Conservation (phyloP, 2,113 vertebrate genomes). For the Coracopsis vasa region DNA sequence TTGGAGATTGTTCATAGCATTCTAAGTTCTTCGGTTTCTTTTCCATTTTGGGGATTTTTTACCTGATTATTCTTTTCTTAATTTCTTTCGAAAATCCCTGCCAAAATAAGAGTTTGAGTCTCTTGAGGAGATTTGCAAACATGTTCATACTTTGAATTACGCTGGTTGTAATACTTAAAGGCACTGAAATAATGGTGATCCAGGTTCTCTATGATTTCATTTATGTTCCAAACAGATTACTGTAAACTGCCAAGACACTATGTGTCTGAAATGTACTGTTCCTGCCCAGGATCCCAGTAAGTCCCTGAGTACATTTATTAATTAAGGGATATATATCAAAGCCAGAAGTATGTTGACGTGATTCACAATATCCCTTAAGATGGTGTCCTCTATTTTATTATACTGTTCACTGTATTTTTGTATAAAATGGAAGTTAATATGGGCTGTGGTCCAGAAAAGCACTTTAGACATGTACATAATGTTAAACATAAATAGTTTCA, state of each 20-base stretch:
- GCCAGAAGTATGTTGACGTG: neutral
- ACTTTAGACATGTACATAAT: slow-evolving; percentile 46
- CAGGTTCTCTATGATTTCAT: neutral
- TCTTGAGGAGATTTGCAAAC: neutral
- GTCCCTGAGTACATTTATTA: neutral
- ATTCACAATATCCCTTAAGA: slow-evolving; percentile 65
- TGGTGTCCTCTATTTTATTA: slow-evolving; percentile 64
- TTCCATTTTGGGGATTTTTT: neutral
- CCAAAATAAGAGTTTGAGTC: neutral
- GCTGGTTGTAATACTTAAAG: neutral
- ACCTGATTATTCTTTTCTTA: neutral
- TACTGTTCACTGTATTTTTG: slow-evolving; percentile 15
- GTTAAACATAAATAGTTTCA: slow-evolving; percentile 34
- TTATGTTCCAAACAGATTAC: neutral
- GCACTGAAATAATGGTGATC: neutral
- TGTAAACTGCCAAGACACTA: neutral
- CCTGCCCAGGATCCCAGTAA: neutral
- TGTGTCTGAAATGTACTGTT: neutral
- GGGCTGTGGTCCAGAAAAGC: slow-evolving; percentile 57
- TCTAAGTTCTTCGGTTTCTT: neutral
- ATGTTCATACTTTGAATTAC: neutral
- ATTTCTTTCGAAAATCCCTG: neutral
- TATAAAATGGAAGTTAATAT: slow-evolving; percentile 21
- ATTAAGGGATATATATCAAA: neutral
- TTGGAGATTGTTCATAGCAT: neutral